These are phyloP conservation scores for Trachelus iudaicus DNA, from an alignment of 2,888 invertebrate species.

Conservation along the genomic window DNA sequence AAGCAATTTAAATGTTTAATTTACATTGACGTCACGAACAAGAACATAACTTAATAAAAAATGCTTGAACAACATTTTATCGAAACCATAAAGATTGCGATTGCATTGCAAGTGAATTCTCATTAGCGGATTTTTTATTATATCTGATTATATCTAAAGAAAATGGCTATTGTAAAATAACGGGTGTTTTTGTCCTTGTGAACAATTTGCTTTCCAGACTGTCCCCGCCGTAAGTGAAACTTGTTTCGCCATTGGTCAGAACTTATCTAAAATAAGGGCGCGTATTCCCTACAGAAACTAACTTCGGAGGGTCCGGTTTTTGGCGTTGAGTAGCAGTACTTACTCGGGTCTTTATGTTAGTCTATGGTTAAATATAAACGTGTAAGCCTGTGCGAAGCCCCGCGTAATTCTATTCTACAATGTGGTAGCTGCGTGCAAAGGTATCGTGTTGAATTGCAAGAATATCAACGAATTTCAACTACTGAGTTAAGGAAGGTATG, in stretches of 20 bases:
- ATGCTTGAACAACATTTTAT: background rate
- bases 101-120: background rate
- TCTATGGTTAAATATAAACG: background rate
- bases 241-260: background rate
- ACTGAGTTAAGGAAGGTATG: background rate
- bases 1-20: no score
- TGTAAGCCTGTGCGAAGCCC: background rate
- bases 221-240: background rate
- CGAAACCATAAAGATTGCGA: background rate
- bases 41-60: no score
- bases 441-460: background rate
- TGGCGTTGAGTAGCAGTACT: background rate
- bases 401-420: background rate
- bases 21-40: no score
- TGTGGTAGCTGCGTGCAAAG: background rate
- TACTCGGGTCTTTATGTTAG: background rate
- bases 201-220: background rate
- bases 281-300: background rate
- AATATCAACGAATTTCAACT: background rate
- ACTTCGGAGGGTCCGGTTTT: background rate
- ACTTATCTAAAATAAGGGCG: background rate
- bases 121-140: background rate
- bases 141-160: background rate
- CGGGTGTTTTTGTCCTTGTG: background rate
- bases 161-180: background rate